These are phyloP conservation scores for Xylota sylvarum DNA, from an alignment of 2,888 invertebrate genomes.

Conservation along the genomic window DNA sequence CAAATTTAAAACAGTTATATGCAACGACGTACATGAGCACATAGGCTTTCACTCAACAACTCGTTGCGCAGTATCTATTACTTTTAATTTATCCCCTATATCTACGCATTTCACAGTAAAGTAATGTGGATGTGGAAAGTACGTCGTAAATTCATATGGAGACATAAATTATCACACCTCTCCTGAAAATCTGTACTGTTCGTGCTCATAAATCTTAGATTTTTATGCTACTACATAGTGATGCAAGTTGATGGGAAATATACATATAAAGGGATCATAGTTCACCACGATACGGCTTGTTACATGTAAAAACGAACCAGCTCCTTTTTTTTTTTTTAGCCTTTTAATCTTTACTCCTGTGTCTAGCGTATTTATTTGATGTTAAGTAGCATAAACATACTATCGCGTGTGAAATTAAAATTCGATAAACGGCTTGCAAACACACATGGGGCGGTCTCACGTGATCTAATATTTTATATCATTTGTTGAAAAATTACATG, in stretches of 20 bases:
- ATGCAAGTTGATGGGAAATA: conserved; percentile 32
- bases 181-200: conserved; percentile 26
- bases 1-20: background rate
- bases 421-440: conserved; percentile 33
- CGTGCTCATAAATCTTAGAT: conserved; percentile 58
- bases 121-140: background rate
- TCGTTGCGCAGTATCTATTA: background rate
- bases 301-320: conserved; percentile 6
- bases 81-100: background rate
- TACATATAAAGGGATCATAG: conserved; percentile 34
- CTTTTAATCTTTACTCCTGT: conserved; percentile 31
- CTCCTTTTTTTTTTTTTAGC: conserved; percentile 6
- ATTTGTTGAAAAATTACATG: conserved; percentile 14
- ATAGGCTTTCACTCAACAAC: background rate
- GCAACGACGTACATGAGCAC: background rate
- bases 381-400: conserved; percentile 49
- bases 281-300: conserved; percentile 15
- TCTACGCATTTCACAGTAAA: conserved; percentile 2
- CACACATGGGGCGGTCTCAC: conserved; percentile 28
- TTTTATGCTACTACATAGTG: conserved; percentile 16
- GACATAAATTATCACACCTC: conserved; percentile 59
- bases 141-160: conserved; percentile 20
- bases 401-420: conserved; percentile 64
- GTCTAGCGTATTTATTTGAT: conserved; percentile 26
- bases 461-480: conserved; percentile 43